Conservation (phyloP, 2,113 vertebrate genomes). For the Tamias sibiricus region DNA sequence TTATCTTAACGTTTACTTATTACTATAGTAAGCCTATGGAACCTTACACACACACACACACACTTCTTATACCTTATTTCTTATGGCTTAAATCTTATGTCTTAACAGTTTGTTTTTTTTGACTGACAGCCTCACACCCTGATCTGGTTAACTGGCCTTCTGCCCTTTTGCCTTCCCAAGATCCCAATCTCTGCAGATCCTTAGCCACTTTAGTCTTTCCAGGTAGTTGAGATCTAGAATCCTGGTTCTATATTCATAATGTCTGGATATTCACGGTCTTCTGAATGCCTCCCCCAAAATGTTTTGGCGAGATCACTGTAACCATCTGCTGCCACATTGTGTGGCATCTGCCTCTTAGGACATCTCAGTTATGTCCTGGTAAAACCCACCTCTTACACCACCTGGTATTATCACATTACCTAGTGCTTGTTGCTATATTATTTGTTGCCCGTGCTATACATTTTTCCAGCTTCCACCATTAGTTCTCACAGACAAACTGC, state of each 20-base stretch:
- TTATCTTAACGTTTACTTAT: too few relatives aligned
- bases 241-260: neutral
- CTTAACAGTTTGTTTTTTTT: too few relatives aligned
- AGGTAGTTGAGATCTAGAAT: neutral
- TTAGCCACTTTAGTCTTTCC: neutral
- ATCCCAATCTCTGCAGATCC: neutral
- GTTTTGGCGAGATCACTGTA: neutral
- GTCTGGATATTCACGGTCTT: neutral
- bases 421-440: neutral
- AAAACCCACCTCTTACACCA: neutral
- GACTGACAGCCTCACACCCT: neutral
- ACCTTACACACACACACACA: too few relatives aligned
- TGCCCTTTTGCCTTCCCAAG: neutral
- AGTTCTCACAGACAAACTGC: neutral
- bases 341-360: neutral
- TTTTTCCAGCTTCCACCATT: neutral
- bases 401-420: neutral
- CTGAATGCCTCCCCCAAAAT: neutral
- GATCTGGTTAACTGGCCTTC: neutral
- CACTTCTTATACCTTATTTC: too few relatives aligned
- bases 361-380: neutral
- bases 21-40: too few relatives aligned
- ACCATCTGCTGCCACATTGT: neutral
- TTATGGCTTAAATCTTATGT: too few relatives aligned
- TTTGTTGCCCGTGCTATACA: neutral